Base-by-base conservation (phyloP, 2,113 vertebrate species). In the Poeciliopsis turrubarensis region DNA sequence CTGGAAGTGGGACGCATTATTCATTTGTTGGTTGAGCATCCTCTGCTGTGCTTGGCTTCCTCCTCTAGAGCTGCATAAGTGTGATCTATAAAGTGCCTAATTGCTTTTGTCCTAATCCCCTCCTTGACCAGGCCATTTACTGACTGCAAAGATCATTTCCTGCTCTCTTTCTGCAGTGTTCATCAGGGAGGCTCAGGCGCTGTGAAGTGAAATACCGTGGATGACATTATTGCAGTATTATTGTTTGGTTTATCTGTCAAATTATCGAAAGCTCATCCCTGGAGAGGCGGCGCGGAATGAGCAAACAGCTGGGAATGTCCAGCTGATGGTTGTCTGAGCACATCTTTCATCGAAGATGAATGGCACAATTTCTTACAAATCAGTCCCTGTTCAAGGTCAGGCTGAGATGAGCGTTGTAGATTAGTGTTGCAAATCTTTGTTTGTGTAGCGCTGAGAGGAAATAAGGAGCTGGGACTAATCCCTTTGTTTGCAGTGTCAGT, bases 41-140 rank as follows among this genome's bases (percentile, higher is more conserved):
- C 65, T 84, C 74, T 74, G 77, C 67, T 82, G 75, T 73, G 85
- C 87, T 86, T 80, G 65, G 84, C 79, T 90, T 84, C 80, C 72
- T 92, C 78, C 81, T 89, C 73, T 80, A 86, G 80, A 68, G 86
- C 73, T 73, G 71, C 62, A 86, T 83, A 86, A 91, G 82, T 91
- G 86, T 87, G 89, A 93, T 93, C 80, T 84, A 89, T 88, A 84
- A 87, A 86, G 76, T 78, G 76, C 70, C 79, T 93, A 93, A 94
- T 93, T 92, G 88, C 82, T 83, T 89, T 82, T 85, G 89, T 90
- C 83, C 84, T 81, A 82, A 88, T 87, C 26, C 76, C 84, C 81
- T 84, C 61, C 61, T 67, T 90, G 90, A 86, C 83, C 82, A 74
- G 81, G 79, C 65, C 78, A 73, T 88, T 91, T 75, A 70, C 86